phyloP scores from a whole-genome alignment of 2,113 vertebrate species.

The Mesembrinibis cayennensis region DNA sequence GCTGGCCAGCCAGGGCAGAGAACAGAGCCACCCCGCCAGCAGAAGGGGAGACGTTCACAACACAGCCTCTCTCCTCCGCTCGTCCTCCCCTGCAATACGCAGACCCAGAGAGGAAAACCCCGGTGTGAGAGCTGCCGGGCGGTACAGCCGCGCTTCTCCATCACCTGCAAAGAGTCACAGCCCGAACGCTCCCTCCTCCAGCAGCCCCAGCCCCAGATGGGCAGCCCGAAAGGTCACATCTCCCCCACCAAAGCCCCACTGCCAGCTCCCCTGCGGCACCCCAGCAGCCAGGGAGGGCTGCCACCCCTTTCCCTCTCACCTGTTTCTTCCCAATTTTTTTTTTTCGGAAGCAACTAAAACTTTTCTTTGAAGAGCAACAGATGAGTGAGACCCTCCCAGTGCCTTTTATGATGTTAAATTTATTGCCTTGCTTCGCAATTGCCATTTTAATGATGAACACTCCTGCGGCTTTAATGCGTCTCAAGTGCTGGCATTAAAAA shows the following conservation, averaged over 20 bases:
- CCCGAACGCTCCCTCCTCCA: not conserved
- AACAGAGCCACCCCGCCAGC: not conserved
- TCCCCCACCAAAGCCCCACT: not conserved
- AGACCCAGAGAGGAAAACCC: not conserved
- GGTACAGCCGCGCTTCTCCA: accelerated
- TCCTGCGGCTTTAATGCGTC: conserved; percentile 30
- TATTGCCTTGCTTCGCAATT: conserved; percentile 43
- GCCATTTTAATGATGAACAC: conserved; percentile 37
- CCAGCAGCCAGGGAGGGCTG: not conserved
- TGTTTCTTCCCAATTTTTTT: not conserved
- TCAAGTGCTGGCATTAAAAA: not conserved
- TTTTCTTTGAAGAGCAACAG: conserved; percentile 57
- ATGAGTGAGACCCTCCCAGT: conserved; percentile 35
- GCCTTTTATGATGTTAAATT: conserved; percentile 56
- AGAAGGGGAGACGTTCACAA: not conserved
- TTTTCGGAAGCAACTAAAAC: not conserved
- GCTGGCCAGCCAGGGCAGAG: accelerated
- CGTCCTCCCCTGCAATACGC: accelerated
- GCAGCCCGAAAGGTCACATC: not conserved
- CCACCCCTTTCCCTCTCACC: not conserved
- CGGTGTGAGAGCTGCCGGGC: accelerated
- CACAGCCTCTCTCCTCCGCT: not conserved
- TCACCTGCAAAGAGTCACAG: not conserved
- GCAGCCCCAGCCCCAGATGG: not conserved
- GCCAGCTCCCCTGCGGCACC: not conserved